Evolutionary conservation across 1,140 invertebrate species (phyloP).

Genomic region (Cataglyphis hispanica): DNA sequence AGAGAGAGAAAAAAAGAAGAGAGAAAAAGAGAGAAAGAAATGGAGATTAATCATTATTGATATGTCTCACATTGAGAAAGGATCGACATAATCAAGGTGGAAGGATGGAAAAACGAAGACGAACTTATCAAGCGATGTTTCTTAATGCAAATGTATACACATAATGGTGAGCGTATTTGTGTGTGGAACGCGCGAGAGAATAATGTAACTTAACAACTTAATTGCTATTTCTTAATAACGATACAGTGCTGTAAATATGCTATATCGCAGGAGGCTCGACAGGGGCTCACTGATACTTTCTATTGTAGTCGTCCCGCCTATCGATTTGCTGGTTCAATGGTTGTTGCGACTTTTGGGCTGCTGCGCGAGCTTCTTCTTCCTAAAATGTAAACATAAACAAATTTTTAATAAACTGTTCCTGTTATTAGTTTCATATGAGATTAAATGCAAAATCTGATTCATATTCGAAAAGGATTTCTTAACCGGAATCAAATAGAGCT

Average conservation of each 20-base stretch:
- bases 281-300: constrained; percentile 75
- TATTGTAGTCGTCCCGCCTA: constrained; percentile 81
- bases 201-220: constrained; percentile 70
- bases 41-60: constrained; percentile 18
- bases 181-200: not conserved
- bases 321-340: constrained; percentile 82
- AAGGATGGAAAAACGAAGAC: not conserved
- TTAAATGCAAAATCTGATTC: not conserved
- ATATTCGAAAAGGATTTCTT: not conserved
- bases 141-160: constrained; percentile 51
- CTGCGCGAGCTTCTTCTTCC: constrained; percentile 83
- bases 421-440: not conserved
- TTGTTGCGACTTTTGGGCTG: constrained; percentile 79
- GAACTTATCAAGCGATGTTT: constrained; percentile 48
- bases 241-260: constrained; percentile 26
- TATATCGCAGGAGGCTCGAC: constrained; percentile 24
- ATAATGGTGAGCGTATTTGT: constrained; percentile 32
- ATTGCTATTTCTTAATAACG: constrained; percentile 58
- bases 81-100: not conserved
- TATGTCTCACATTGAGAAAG: constrained; percentile 33
- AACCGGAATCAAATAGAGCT: not conserved
- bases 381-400: constrained; percentile 60
- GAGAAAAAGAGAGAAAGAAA: not conserved
- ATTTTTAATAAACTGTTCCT: not conserved
- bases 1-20: not conserved